phyloP scores from a whole-genome alignment of 2,797 vertebrate species.

The Pangasius sanitwongsei region DNA sequence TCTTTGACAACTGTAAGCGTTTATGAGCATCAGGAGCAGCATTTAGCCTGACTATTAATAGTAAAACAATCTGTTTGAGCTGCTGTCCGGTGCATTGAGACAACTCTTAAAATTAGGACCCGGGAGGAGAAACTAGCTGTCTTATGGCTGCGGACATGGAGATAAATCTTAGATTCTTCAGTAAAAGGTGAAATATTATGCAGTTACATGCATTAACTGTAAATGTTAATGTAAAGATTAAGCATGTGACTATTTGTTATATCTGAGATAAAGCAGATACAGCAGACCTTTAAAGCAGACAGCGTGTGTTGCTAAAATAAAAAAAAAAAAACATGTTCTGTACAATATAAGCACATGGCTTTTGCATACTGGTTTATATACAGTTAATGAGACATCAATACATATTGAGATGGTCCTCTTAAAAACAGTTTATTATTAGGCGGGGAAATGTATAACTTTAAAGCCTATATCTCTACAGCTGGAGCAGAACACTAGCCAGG shows the following conservation, averaged over 20 bases:
- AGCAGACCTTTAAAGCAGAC: neutral
- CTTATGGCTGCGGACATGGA: neutral
- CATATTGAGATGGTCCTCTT: neutral
- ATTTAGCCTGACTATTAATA: constrained; percentile 51
- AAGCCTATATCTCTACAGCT: constrained; percentile 21
- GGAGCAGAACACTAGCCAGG: constrained; percentile 5
- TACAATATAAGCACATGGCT: neutral
- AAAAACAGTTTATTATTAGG: neutral
- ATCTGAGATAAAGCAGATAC: neutral
- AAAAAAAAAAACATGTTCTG: neutral
- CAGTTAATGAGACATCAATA: constrained; percentile 15
- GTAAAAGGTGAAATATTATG: neutral
- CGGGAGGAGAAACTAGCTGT: constrained; percentile 1
- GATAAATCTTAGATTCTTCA: constrained; percentile 1
- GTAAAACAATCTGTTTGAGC: constrained; percentile 50
- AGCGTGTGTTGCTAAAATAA: neutral
- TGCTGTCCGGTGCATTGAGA: neutral
- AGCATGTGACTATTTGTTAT: neutral
- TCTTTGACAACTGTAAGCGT: constrained; percentile 42
- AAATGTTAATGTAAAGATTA: constrained; percentile 5
- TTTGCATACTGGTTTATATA: neutral
- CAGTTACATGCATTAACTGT: constrained; percentile 1
- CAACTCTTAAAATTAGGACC: constrained; percentile 5
- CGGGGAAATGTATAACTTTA: neutral
- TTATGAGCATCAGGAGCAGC: constrained; percentile 52